These are phyloP conservation scores for Pterophyllum scalare DNA, from an alignment of 2,113 vertebrate genomes.

Conservation along the genomic window DNA sequence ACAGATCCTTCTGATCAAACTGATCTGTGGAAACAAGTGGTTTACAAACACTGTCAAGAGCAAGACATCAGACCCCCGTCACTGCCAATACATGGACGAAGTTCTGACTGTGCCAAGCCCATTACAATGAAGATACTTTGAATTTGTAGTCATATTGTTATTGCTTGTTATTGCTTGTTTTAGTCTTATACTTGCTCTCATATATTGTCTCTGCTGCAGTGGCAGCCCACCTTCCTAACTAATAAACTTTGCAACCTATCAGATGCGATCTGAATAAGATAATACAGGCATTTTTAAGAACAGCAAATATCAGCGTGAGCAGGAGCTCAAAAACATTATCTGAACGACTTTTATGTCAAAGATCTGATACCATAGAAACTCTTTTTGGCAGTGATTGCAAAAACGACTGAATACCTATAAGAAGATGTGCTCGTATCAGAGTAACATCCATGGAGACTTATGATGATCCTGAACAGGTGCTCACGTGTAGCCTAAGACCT, in stretches of 20 bases:
- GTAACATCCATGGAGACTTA: neutral
- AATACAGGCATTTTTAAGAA: neutral
- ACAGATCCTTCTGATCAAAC: slow-evolving; percentile 82
- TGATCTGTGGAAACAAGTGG: slow-evolving; percentile 86
- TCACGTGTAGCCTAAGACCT: neutral
- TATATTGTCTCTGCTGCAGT: neutral
- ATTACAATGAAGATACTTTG: neutral
- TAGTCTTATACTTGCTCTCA: neutral
- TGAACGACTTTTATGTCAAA: neutral
- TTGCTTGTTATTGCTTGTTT: neutral
- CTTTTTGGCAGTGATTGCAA: neutral
- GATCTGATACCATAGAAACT: neutral
- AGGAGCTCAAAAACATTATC: neutral
- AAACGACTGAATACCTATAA: neutral
- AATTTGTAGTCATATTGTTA: neutral
- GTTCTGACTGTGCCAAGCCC: neutral
- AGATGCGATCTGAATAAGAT: neutral
- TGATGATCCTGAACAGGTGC: neutral
- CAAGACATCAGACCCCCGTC: slow-evolving; percentile 77
- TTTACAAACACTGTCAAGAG: slow-evolving; percentile 91
- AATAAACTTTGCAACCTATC: neutral
- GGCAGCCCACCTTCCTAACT: neutral
- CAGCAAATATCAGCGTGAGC: neutral
- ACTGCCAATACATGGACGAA: slow-evolving; percentile 47
- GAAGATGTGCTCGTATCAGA: neutral